Base-by-base conservation (phyloP, 2,888 invertebrate species). In the Eretmocerus hayati region DNA sequence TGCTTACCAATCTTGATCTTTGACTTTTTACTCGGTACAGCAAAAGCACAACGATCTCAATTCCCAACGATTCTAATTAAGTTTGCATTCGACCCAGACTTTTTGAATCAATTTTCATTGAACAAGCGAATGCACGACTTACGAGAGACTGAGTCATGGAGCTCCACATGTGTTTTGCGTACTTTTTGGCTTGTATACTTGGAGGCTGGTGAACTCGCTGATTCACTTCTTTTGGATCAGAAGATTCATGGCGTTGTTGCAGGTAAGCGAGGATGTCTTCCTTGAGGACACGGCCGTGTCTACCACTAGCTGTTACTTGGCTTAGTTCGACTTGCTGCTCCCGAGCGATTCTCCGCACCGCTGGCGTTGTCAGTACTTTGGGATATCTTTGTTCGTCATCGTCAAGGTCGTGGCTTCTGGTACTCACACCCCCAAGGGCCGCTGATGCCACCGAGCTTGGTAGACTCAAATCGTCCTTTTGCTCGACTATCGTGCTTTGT, bases 151-250 rank as follows among this genome's bases (percentile, higher is more conserved):
- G 84, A 0, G 89, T 86, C 99, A 99, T 99, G 0, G 92, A 84
- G 73, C 90, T 95, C 48, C 91, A 83, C 99, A 99, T 99, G 2
- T 88, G 88, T 72, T 87, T 92, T 19, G 81, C 81, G 62, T 93
- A 88, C 15, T 50, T 53, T 26, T 46, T 53, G 64, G 58, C 59
- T 60, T 1, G 67, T 62, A 30, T 20, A 61, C 57, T 21, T 23
- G 15, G 3, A 19, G 26, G 26, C 26, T 26, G 6, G 26, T 26
- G 26, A 6, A 9, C 26, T 26, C 26, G 26, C 8, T 26, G 26
- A 33, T n/a, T 33, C 3, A 13, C 18, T 8, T n/a, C 1, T 6
- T 8, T 3, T 2, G 33, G 30, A 16, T 51, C 45, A 15, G 66
- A 15, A 5, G 67, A 58, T 11, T 5, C 66, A 19, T 40, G 47